phyloP scores from a whole-genome alignment of 2,888 invertebrate species.

The Polyommatus iphigenia region DNA sequence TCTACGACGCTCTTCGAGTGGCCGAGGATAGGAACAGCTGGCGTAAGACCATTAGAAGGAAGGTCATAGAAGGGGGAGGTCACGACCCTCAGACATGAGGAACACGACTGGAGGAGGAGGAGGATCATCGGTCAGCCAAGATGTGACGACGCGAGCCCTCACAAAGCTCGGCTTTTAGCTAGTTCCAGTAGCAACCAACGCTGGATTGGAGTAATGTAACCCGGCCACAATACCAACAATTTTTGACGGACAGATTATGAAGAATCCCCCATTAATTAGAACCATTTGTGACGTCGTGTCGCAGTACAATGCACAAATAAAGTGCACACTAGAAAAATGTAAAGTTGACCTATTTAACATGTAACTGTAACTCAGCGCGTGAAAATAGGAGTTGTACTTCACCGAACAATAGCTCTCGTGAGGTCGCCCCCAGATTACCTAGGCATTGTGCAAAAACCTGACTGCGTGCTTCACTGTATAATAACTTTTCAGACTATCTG shows the following conservation, averaged over 20 bases:
- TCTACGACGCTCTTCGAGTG: too few species aligned
- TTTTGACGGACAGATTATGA: background rate
- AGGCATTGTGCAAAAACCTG: conserved; percentile 44
- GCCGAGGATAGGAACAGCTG: too few species aligned
- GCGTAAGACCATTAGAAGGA: too few species aligned
- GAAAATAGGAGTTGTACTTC: conserved; percentile 26
- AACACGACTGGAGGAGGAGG: too few species aligned
- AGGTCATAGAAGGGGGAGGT: too few species aligned
- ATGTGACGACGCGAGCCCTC: too few species aligned
- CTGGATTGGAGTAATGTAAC: background rate
- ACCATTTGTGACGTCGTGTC: background rate
- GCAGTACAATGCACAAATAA: conserved; percentile 5
- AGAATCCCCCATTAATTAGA: background rate
- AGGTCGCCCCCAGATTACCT: conserved; percentile 50
- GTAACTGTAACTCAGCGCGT: conserved; percentile 30
- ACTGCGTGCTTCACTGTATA: conserved; percentile 32
- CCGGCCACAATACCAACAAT: background rate
- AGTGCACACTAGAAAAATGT: conserved; percentile 24
- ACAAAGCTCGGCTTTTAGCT: too few species aligned
- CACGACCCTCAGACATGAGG: too few species aligned
- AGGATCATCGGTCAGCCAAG: too few species aligned
- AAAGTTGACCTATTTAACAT: conserved; percentile 25
- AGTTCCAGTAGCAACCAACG: too few species aligned
- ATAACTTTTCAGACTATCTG: conserved; percentile 30
- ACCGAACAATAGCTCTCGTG: conserved; percentile 52